Base-by-base conservation (phyloP, 1,140 invertebrate species). In the Antheraea mylitta region DNA sequence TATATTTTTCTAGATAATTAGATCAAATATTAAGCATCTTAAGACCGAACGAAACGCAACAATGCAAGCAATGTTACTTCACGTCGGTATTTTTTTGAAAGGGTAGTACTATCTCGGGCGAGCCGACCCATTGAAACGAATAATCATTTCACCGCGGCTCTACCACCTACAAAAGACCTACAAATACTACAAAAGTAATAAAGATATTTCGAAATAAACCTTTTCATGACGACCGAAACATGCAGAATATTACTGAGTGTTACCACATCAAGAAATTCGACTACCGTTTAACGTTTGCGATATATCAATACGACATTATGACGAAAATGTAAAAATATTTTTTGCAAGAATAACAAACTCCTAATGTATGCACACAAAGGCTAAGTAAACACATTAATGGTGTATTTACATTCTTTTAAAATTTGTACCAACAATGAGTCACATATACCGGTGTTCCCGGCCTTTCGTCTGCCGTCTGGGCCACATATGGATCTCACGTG, bases 401-500 rank as follows among this genome's bases (percentile, higher is more conserved):
- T 53, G 13, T 53, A 53, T n/a, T 53, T 53, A 53, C 45, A 53
- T 53, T 53, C 45, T 53, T 53, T 53, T 53, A 53, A 53, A 53
- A 16, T 16, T 53, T 30, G 60, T 61, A 61, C 22, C 63, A 68
- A 36, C n/a, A 66, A 62, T 68, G 75, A 73, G 53, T 73, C 74
- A 76, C 22, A 45, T 18, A 11, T 5, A 59, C 42, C 60, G 68
- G 69, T 75, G 67, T 70, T 71, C 72, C 73, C 68, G 66, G 67
- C 72, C 65, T 73, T 70, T 67, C 53, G 61, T 22, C 42, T 37
- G 60, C 30, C 48, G 18, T 53, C 45, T 53, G 65, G 75, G 73
- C 70, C 74, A 76, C 74, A 78, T 74, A 74, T 74, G 76, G 71
- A 68, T 38, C 67, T 75, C 71, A 71, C 69, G 74, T 75, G 71